Percentiles rank a stretch among this genome's conserved stretches.
phyloP scores from a whole-genome alignment of 2,113 vertebrate species.

The Muscicapa adusta region DNA sequence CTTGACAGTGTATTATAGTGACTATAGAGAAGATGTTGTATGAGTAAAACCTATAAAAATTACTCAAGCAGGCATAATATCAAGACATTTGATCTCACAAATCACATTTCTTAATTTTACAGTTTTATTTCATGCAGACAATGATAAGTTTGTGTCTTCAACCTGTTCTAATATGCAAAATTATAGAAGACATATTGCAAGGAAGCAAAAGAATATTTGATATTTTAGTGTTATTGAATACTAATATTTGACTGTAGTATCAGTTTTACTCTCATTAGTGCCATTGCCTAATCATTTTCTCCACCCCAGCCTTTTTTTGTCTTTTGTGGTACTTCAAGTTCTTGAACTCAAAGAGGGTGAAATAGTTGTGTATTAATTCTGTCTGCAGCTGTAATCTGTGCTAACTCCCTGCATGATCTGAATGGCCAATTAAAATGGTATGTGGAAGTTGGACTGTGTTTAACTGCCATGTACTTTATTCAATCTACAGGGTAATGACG shows the following conservation, averaged over 20 bases:
- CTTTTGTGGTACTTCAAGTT: not conserved
- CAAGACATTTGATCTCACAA: not conserved
- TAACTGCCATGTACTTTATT: not conserved
- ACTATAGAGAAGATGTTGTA: not conserved
- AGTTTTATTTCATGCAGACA: not conserved
- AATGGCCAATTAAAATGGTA: not conserved
- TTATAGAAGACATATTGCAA: not conserved
- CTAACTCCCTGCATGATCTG: not conserved
- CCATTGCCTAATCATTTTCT: not conserved
- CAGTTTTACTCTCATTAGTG: not conserved
- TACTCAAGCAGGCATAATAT: not conserved
- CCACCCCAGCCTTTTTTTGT: not conserved
- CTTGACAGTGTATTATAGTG: not conserved
- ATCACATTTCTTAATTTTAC: not conserved
- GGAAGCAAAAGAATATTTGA: not conserved
- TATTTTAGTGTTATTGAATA: not conserved
- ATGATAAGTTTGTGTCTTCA: not conserved
- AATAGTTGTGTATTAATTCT: not conserved
- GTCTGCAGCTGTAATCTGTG: not conserved
- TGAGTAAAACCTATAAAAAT: not conserved
- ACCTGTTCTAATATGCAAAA: not conserved
- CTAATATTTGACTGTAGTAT: not conserved
- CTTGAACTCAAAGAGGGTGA: not conserved
- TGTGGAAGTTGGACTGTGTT: not conserved
- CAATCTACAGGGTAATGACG: conserved; percentile 87